These are phyloP conservation scores for Deroplatys truncata DNA, from an alignment of 2,888 invertebrate genomes.

Conservation along the genomic window DNA sequence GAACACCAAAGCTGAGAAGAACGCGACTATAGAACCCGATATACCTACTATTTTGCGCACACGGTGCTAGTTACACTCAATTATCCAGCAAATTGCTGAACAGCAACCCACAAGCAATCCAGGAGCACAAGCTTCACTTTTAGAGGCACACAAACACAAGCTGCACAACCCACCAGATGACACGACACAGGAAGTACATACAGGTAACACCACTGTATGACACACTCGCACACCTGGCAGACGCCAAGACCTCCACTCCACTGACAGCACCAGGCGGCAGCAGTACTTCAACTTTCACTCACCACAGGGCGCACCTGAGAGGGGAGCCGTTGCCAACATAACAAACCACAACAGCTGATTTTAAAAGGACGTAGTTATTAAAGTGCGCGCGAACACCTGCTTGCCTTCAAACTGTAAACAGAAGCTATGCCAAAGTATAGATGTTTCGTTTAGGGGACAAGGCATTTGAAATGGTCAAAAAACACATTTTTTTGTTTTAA, in stretches of 20 bases:
- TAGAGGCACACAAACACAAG: background rate
- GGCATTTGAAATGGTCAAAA: no score
- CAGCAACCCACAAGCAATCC: background rate
- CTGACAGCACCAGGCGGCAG: background rate
- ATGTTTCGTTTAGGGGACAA: no score
- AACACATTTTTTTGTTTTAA: no score
- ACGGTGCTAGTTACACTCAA: background rate
- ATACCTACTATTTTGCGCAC: background rate
- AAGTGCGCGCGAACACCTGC: no score
- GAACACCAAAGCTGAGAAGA: no score
- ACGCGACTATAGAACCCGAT: background rate
- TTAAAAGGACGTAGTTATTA: background rate
- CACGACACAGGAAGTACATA: background rate
- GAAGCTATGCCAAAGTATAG: no score
- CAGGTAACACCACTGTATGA: background rate
- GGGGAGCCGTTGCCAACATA: constrained; percentile 6
- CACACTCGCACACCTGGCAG: background rate
- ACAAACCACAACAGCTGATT: constrained; percentile 4
- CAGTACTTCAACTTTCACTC: constrained; percentile 15
- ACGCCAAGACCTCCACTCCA: constrained; percentile 4
- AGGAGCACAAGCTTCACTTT: background rate
- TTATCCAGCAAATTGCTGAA: background rate
- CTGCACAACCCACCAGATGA: background rate
- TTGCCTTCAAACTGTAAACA: background rate
- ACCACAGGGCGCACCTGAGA: constrained; percentile 16